phyloP scores from a whole-genome alignment of 2,797 vertebrate genomes.

The Trachops cirrhosus region DNA sequence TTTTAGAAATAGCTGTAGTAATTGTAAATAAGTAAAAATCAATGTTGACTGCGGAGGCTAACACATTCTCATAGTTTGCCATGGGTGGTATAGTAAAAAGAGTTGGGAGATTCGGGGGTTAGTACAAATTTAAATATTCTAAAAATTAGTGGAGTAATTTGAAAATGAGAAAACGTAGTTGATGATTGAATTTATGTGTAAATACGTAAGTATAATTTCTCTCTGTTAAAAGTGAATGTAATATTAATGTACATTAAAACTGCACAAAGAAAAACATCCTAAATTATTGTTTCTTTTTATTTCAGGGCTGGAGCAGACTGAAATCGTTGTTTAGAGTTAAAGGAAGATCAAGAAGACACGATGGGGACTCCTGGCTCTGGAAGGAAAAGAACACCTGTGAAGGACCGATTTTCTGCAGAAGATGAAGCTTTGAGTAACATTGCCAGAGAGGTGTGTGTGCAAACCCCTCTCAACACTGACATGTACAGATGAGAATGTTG shows the following conservation, averaged over 20 bases:
- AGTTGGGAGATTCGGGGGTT: conserved; percentile 1
- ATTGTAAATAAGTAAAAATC: conserved; percentile 6
- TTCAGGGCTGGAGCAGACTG: conserved; percentile 62
- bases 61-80: neutral
- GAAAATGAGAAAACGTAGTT: neutral
- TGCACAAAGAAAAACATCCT: neutral
- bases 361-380: conserved; percentile 98
- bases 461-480: neutral
- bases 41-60: neutral
- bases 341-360: conserved; percentile 69
- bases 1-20: conserved; percentile 42
- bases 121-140: conserved; percentile 38
- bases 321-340: conserved; percentile 43
- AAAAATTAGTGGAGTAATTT: conserved; percentile 35
- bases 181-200: neutral
- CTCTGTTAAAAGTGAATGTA: neutral
- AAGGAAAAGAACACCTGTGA: conserved; percentile 95
- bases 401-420: conserved; percentile 98
- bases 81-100: neutral
- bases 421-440: conserved; percentile 97
- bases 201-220: neutral
- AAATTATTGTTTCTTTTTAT: conserved; percentile 57
- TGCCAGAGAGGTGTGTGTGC: conserved; percentile 92
- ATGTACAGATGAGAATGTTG: neutral
- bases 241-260: conserved; percentile 4